Base-by-base conservation (phyloP, 2,797 vertebrate species). In the Crax fasciolata region DNA sequence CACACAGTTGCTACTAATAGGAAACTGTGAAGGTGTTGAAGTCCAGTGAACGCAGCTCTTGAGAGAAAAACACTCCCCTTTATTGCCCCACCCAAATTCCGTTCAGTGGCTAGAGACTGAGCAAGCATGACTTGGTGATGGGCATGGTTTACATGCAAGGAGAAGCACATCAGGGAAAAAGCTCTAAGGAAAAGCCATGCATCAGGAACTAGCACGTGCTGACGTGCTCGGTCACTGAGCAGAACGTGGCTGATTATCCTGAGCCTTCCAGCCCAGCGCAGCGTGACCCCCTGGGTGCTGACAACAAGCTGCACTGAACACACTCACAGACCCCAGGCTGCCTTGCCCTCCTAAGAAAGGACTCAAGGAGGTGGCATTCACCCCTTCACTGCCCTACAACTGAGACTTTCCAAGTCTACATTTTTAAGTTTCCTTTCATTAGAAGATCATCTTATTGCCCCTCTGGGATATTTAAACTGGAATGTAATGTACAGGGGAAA, bases 281-380 rank as follows among this genome's bases (percentile, higher is more conserved):
- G 18, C 25, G 44, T 10, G 3, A 41, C 10, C 18, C 70, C 17
- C 20, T 15, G 41, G 28, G 27, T 19, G 55, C 27, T 28, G n/a
- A 16, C 12, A 38, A 21, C 6, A 28, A 66, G 21, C 11, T 58
- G 68, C 38, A 35, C 18, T 39, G 43, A 6, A 14, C 38, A 62
- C 6, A 25, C 18, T 25, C 4, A 2, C 9, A 14, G 5, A 59
- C 10, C 39, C n/a, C 13, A 4, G 18, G 0, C 38, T 67, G 54
- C 52, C 9, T 19, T 74, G 9, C 15, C 71, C 19, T 28, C 1
- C 0, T 9, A 58, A 54, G 2, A 55, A 13, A 11, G 3, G 2
- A 5, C 15, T 73, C 43, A 58, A 43, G 78, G 66, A 17, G 14
- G 4, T 9, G 3, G 24, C 9, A n/a, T 49, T 79, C 54, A 19